Percentiles rank a stretch among this genome's conserved stretches.
Evolutionary conservation across 1,140 invertebrate species (phyloP).

Genomic region (Drosophila virilis): DNA sequence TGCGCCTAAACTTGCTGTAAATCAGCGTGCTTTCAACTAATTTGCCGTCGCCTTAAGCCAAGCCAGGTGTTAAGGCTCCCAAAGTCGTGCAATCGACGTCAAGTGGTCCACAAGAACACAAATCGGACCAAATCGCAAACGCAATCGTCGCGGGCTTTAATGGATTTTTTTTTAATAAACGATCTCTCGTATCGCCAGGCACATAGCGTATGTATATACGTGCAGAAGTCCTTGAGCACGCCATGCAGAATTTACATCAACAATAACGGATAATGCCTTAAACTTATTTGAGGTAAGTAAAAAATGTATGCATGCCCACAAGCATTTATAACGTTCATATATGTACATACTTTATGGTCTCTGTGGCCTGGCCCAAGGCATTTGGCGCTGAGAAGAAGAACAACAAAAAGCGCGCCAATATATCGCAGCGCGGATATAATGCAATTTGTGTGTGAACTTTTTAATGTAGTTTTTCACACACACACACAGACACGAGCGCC

Average conservation of each 20-base stretch:
- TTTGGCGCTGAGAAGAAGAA: conserved; percentile 11
- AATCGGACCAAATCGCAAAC: conserved; percentile 28
- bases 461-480: conserved; percentile 68
- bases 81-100: conserved; percentile 41
- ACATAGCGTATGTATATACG: not conserved
- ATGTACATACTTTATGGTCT: conserved; percentile 58
- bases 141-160: conserved; percentile 37
- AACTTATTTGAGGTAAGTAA: conserved; percentile 62
- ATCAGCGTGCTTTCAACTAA: conserved; percentile 74
- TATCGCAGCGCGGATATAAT: conserved; percentile 73
- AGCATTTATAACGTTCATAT: conserved; percentile 14
- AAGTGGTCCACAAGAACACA: conserved; percentile 29
- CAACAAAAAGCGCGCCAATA: conserved; percentile 73
- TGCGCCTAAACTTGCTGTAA: conserved; percentile 75
- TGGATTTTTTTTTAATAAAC: conserved; percentile 40
- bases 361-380: conserved; percentile 35
- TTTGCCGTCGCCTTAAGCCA: conserved; percentile 48
- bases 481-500: conserved; percentile 16
- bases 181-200: not conserved
- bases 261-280: conserved; percentile 48
- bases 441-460: conserved; percentile 82
- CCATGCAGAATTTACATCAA: conserved; percentile 68
- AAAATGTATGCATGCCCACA: conserved; percentile 41
- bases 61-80: conserved; percentile 32
- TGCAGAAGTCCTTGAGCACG: conserved; percentile 41